phyloP scores from a whole-genome alignment of 2,113 vertebrate genomes.

The Pipra filicauda region DNA sequence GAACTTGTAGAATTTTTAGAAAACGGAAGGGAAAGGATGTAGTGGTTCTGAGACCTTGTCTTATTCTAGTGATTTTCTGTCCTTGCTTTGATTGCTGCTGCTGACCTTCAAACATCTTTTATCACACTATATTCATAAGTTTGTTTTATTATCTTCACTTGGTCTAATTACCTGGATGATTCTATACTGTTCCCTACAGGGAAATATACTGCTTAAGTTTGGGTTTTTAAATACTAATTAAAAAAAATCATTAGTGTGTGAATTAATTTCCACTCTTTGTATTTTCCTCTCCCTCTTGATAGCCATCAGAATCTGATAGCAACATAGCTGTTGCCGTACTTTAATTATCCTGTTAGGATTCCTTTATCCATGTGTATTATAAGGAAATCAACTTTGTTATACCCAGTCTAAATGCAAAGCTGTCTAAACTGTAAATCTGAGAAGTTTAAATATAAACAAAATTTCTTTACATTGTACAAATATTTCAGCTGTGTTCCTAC shows the following conservation, averaged over 20 bases:
- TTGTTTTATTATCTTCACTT: constrained; percentile 69
- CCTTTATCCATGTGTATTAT: neutral
- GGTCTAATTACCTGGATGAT: constrained; percentile 73
- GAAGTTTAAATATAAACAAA: neutral
- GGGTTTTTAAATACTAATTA: constrained; percentile 76
- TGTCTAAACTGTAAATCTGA: neutral
- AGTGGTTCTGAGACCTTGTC: neutral
- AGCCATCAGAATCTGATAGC: constrained; percentile 59
- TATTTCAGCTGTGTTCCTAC: neutral
- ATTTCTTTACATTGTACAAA: neutral
- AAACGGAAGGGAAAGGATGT: neutral
- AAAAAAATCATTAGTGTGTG: constrained; percentile 79
- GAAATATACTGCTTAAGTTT: constrained; percentile 70
- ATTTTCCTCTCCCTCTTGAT: constrained; percentile 60
- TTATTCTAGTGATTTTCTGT: constrained; percentile 2
- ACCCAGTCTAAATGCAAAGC: neutral
- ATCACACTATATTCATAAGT: constrained; percentile 52
- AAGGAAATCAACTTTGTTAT: neutral
- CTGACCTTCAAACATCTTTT: constrained; percentile 72
- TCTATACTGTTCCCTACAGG: constrained; percentile 68
- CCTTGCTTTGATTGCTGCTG: constrained; percentile 14
- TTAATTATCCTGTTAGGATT: constrained; percentile 49
- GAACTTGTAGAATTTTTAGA: neutral
- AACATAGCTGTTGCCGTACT: constrained; percentile 25
- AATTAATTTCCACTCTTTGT: constrained; percentile 75